phyloP scores from a whole-genome alignment of 2,888 invertebrate species.

The Eudasyphora cyanicolor region DNA sequence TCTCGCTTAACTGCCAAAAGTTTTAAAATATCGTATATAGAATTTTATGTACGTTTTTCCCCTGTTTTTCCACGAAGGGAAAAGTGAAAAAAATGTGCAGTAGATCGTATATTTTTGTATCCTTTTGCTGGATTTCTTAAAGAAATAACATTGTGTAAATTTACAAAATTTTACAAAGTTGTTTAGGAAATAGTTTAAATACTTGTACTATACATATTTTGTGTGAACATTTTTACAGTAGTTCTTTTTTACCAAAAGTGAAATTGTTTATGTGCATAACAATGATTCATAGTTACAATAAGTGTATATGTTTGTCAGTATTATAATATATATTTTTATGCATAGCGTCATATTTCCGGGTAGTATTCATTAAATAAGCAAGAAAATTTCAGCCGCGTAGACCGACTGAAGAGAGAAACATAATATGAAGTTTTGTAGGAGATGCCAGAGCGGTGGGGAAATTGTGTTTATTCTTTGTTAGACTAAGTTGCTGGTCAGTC shows the following conservation, averaged over 20 bases:
- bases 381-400: too few relatives aligned
- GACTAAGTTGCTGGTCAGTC: too few relatives aligned
- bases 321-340: too few relatives aligned
- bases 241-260: neutral
- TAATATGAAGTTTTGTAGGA: too few relatives aligned
- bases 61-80: neutral
- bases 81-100: neutral
- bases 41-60: neutral
- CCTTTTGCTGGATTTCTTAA: constrained; percentile 40
- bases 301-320: too few relatives aligned
- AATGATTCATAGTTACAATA: neutral
- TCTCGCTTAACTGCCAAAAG: constrained; percentile 32
- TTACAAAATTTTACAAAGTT: neutral
- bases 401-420: too few relatives aligned
- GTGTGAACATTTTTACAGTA: neutral
- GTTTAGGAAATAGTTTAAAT: neutral
- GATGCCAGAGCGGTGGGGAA: too few relatives aligned
- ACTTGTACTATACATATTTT: neutral
- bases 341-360: too few relatives aligned
- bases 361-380: too few relatives aligned
- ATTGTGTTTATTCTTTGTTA: too few relatives aligned
- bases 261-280: neutral
- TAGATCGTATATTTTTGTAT: neutral
- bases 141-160: constrained; percentile 14
- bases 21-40: constrained; percentile 52